Base-by-base conservation (phyloP, 1,140 invertebrate genomes). In the Hylaeus volcanicus region DNA sequence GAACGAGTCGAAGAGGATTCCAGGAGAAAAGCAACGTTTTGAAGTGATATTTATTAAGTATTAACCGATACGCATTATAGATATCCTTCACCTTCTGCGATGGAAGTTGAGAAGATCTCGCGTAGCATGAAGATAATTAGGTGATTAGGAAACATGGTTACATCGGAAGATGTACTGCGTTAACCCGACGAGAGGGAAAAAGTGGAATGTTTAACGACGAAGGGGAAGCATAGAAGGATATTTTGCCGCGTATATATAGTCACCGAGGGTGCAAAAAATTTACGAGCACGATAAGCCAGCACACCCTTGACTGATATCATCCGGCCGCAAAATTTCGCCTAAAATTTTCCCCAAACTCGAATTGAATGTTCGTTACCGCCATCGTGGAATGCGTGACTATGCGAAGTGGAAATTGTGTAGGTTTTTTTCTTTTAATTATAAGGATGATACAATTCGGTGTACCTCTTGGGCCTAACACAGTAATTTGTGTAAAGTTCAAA, bases 221-320 rank as follows among this genome's bases (percentile, higher is more conserved):
- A 26, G 64, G 63, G 63, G n/a, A 11, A 15, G 0, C 61, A 43
- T 8, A 9, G 45, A 26, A 64, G 15, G 51, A 78, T 39, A 12
- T 3, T 53, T 12, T 5, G 14, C 15, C 55, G n/a, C 37, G 58
- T 78, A 65, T 65, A 6, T 45, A 45, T 58, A 48, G 48, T 65
- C 53, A 58, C 66, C 70, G 43, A 74, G 43, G 77, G 71, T 74
- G 37, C 41, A 41, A 15, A 12, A 53, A 66, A 79, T 79, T 56
- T 74, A 74, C 53, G 77, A 79, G 48, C 6, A 1, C 43, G 68
- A 72, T 64, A 78, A 78, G 58, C 15, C 75, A 11, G 41, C 48
- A 53, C 4, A 5, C 76, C 48, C 11, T 68, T 1, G n/a, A 11
- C 58, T 15, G n/a, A 5, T 56, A 53, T 70, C 56, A 5, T 12